Evolutionary conservation across 23 tunicate genomes (phyloP).

Genomic region (Trididemnum miniatum): DNA sequence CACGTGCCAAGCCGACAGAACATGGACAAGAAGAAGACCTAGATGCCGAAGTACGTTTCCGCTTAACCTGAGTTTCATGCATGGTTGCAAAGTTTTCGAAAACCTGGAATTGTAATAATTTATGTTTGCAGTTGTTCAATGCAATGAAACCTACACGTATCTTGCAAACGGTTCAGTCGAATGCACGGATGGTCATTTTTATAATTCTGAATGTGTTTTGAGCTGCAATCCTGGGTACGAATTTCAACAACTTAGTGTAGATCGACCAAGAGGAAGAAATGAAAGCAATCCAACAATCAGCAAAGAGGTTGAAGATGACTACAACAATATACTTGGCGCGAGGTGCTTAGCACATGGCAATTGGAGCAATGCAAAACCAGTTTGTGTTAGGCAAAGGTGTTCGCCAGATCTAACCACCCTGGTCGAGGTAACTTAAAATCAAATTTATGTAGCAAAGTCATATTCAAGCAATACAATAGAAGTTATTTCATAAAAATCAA

Average conservation of each 20-base stretch:
- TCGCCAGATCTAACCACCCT: no score
- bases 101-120: not conserved
- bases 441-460: no score
- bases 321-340: no score
- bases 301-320: no score
- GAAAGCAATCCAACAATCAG: not conserved
- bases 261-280: no score
- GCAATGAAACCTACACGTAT: constrained; percentile 30
- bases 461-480: not conserved
- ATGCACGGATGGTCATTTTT: constrained; percentile 29
- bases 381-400: no score
- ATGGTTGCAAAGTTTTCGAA: not conserved
- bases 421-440: no score
- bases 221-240: constrained; percentile 51
- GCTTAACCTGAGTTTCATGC: no score
- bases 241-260: no score
- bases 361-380: not conserved
- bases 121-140: constrained; percentile 36
- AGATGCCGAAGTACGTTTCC: constrained; percentile 45
- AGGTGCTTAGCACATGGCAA: constrained; percentile 1
- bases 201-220: constrained; percentile 28
- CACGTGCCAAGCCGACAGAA: constrained; percentile 43
- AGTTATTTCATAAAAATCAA: not conserved
- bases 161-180: constrained; percentile 36
- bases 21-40: constrained; percentile 28